Conservation (phyloP, 2,797 vertebrate species). For the Lateolabrax maculatus region DNA sequence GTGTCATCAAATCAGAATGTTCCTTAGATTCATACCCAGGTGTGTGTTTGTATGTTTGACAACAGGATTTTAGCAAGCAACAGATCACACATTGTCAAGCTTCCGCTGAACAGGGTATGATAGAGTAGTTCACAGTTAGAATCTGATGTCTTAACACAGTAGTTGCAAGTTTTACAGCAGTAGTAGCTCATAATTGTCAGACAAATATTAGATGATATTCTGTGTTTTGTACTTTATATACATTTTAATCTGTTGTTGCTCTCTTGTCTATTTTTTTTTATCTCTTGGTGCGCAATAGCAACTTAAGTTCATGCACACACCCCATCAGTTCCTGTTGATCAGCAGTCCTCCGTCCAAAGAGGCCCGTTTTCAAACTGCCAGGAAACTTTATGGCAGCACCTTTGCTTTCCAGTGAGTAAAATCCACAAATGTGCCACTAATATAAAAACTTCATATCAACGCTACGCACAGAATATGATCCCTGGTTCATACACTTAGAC, state of each 20-base stretch:
- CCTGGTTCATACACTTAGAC: not conserved
- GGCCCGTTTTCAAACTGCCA: conserved; percentile 93
- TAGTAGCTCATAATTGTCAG: not conserved
- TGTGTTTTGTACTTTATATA: not conserved
- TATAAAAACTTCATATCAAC: not conserved
- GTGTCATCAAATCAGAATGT: not conserved
- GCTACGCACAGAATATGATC: not conserved
- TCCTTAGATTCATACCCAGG: conserved; percentile 21
- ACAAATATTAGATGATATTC: not conserved
- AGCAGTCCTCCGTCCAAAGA: conserved; percentile 97
- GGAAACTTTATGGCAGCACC: conserved; percentile 95
- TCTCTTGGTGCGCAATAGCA: conserved; percentile 85
- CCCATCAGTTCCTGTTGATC: conserved; percentile 98
- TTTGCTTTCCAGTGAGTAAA: conserved; percentile 97
- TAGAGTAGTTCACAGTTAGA: conserved; percentile 17
- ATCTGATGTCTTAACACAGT: not conserved
- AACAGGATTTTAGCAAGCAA: conserved; percentile 97
- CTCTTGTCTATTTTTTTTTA: not conserved
- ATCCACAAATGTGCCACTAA: not conserved
- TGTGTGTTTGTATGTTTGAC: conserved; percentile 58
- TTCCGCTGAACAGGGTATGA: conserved; percentile 93
- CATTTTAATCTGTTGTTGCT: not conserved
- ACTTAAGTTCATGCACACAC: conserved; percentile 98
- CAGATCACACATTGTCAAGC: conserved; percentile 97
- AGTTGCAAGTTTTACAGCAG: conserved; percentile 13